A percentile compares a stretch with the other conserved stretches of the same genome.
phyloP scores from a whole-genome alignment of 2,888 invertebrate genomes.

The Anorthoa munda region DNA sequence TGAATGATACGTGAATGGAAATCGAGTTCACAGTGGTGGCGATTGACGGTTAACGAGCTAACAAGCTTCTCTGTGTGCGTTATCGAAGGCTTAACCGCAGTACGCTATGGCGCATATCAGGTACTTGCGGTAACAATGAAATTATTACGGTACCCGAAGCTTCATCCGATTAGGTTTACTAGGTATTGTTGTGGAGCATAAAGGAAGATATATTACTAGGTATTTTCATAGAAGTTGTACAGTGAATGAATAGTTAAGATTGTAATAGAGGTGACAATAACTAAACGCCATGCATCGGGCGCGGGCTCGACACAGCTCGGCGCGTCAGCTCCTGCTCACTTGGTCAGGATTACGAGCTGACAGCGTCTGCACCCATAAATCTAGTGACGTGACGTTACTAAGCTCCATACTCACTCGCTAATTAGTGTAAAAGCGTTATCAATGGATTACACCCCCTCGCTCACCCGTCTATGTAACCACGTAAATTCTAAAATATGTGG shows the following conservation, averaged over 20 bases:
- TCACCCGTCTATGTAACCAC: constrained; percentile 59
- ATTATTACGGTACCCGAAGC: constrained; percentile 30
- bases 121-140: constrained; percentile 40
- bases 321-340: constrained; percentile 69
- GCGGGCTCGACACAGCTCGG: constrained; percentile 32
- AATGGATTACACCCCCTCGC: constrained; percentile 70
- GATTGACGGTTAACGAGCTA: constrained; percentile 43
- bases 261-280: constrained; percentile 18
- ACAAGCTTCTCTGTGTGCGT: constrained; percentile 30
- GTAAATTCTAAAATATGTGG: constrained; percentile 65
- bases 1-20: constrained; percentile 29
- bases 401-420: constrained; percentile 83
- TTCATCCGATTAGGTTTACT: constrained; percentile 33
- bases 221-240: neutral
- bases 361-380: constrained; percentile 82
- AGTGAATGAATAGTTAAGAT: neutral
- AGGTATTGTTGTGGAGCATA: constrained; percentile 15
- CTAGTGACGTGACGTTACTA: constrained; percentile 81
- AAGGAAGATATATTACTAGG: neutral
- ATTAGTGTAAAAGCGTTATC: constrained; percentile 86
- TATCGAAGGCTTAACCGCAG: constrained; percentile 31
- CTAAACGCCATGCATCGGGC: constrained; percentile 10
- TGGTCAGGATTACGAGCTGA: constrained; percentile 75
- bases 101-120: constrained; percentile 16
- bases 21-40: constrained; percentile 18